Evolutionary conservation across 2,888 invertebrate species (phyloP).

Genomic region (Troides oblongomaculatus): DNA sequence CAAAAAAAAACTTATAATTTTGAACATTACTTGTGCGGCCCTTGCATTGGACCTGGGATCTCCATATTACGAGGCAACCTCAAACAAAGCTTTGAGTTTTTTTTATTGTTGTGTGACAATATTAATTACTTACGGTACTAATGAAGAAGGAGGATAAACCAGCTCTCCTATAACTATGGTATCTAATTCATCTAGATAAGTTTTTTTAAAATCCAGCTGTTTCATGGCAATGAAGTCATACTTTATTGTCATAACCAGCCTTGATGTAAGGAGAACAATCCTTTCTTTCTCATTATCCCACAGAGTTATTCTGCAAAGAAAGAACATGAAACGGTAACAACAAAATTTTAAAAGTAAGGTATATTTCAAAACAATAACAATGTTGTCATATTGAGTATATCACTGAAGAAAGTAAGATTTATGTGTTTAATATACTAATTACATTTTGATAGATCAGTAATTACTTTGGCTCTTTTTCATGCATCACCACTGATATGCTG

Average conservation of each 20-base stretch:
- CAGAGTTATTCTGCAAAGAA: slow-evolving; percentile 86
- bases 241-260: slow-evolving; percentile 86
- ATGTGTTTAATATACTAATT: too few species aligned
- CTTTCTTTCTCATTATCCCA: slow-evolving; percentile 94
- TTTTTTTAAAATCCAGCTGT: slow-evolving; percentile 84
- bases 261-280: slow-evolving; percentile 86
- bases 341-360: background rate
- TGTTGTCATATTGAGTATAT: too few species aligned
- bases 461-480: too few species aligned
- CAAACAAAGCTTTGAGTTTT: background rate
- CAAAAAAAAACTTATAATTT: too few species aligned
- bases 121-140: slow-evolving; percentile 87
- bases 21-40: too few species aligned
- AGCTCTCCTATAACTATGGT: slow-evolving; percentile 87
- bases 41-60: too few species aligned
- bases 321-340: background rate
- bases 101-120: background rate
- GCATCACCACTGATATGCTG: too few species aligned
- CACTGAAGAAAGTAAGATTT: too few species aligned
- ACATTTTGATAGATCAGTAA: too few species aligned
- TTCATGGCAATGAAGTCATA: slow-evolving; percentile 92
- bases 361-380: background rate
- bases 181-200: slow-evolving; percentile 84
- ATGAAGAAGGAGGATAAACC: slow-evolving; percentile 88
- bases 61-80: background rate